These are phyloP conservation scores for Pollenia labialis DNA, from an alignment of 2,888 invertebrate species.

Conservation along the genomic window DNA sequence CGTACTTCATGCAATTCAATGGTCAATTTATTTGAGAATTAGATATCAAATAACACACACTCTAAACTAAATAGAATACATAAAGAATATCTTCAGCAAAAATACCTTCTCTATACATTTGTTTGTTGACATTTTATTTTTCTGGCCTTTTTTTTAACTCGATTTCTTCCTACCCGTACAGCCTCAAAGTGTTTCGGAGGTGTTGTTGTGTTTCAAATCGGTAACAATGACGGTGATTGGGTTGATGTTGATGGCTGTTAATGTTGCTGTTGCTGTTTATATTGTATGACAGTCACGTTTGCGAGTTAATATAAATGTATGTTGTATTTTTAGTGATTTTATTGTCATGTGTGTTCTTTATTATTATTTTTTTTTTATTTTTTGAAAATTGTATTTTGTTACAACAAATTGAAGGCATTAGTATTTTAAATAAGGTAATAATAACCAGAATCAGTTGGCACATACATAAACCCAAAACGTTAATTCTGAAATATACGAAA, in stretches of 20 bases:
- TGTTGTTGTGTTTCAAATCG: conserved; percentile 10
- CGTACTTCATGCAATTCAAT: conserved; percentile 41
- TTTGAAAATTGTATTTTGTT: conserved; percentile 52
- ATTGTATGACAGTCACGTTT: conserved; percentile 71
- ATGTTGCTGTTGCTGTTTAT: conserved; percentile 44
- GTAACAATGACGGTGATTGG: conserved; percentile 44
- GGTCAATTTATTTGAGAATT: conserved; percentile 69
- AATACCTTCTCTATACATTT: conserved; percentile 4
- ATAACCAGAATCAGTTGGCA: conserved; percentile 53
- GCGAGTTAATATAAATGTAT: conserved; percentile 56
- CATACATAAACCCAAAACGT: not conserved
- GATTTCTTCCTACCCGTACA: not conserved
- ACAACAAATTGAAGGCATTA: conserved; percentile 64
- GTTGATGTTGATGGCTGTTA: conserved; percentile 38
- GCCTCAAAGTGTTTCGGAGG: not conserved
- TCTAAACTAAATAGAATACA: not conserved
- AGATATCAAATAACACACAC: conserved; percentile 56
- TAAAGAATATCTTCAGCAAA: conserved; percentile 4
- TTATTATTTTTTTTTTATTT: conserved; percentile 5
- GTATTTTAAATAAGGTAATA: conserved; percentile 61
- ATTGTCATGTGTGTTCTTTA: conserved; percentile 44
- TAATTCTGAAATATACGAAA: not conserved
- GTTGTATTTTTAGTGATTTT: conserved; percentile 65
- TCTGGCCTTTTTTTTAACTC: not conserved
- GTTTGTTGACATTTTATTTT: conserved; percentile 24